Evolutionary conservation across 2,797 vertebrate species (phyloP), one percentile per base, ranked within the genome.

Genomic region (Spinus olivaceus): DNA sequence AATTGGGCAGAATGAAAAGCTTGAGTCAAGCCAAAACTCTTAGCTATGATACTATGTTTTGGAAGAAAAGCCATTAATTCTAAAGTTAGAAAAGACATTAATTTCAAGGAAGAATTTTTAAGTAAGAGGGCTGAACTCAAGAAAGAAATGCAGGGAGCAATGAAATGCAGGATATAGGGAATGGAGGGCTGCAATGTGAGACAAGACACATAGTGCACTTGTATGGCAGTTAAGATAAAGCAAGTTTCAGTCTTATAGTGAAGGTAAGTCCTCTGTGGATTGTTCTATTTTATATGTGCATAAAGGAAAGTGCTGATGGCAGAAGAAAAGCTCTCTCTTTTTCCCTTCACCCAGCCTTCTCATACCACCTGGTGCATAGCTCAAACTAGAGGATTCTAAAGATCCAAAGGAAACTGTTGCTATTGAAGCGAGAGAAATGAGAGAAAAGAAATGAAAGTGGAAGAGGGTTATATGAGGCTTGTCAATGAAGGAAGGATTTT

Each of bases 401-500:
- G 3, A 56, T 63, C 12, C 1, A 4, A 53, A 84, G 32, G 12
- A 89, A 79, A 28, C 8, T 19, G 2, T 41, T 74, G n/a, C 10
- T 32, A 4, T 6, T 49, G 51, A 59, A 66, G 8, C 2, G 24
- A 7, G 8, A 86, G 22, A 87, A 88, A 80, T n/a, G 4, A 51
- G 25, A 64, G 15, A 57, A 42, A 65, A 50, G 7, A n/a, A 19
- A 67, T 37, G 2, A 27, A 74, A 74, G 47, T 53, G 15, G 7
- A 82, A 63, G 17, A 28, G 21, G 15, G 20, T 70, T 4, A 73
- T 49, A 25, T 20, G 30, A 44, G 46, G 14, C 4, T 73, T 90
- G 12, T 19, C 61, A 27, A 25, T 50, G 41, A 60, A 56, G 11
- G 15, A 18, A 51, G 7, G 2, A 1, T 0, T 9, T 63, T 9